Base-by-base conservation (phyloP, 2,888 invertebrate genomes). In the Antitype chi region DNA sequence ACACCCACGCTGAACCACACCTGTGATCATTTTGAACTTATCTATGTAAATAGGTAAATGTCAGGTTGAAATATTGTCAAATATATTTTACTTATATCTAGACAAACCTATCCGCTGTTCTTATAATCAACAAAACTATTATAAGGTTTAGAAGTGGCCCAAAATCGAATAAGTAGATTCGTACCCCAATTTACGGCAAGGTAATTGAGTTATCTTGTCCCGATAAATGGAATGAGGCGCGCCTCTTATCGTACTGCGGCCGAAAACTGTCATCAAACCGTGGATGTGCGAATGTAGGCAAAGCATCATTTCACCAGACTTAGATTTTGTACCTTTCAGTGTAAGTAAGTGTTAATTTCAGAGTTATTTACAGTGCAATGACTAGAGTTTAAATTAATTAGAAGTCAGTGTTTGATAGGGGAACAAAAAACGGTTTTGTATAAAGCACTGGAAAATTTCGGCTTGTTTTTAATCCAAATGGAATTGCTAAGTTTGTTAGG, bases 141-240 rank as follows among this genome's bases (percentile, higher is more conserved):
- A 43, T 23, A 11, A 20, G 23, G 17, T 47, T 53, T 53, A 17
- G 3, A 13, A 78, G 66, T 23, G 15, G 38, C 20, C 28, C 38
- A 15, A 23, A 38, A 67, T 63, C 52, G 25, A 68, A 59, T 52
- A n/a, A 11, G 8, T 67, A 20, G 20, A 62, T 15, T 49, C 43
- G 43, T 52, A 55, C 28, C 49, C 81, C 28, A 53, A 72, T 5
- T 80, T n/a, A 80, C 17, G 32, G 60, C 32, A 69, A 70, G 20
- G 32, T 52, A 81, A 81, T 80, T 81, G 69, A 55, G 53, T 80
- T 66, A 55, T 69, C 64, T 59, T 55, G 59, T 84, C 53, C 59
- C 74, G 69, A 85, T 81, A 80, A 85, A 80, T 80, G 66, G 59
- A 52, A 73, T 64, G 70, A 57, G 74, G 69, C 13, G 64, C 59